phyloP scores from a whole-genome alignment of 2,888 invertebrate genomes.

The Sarcophaga subvicina region DNA sequence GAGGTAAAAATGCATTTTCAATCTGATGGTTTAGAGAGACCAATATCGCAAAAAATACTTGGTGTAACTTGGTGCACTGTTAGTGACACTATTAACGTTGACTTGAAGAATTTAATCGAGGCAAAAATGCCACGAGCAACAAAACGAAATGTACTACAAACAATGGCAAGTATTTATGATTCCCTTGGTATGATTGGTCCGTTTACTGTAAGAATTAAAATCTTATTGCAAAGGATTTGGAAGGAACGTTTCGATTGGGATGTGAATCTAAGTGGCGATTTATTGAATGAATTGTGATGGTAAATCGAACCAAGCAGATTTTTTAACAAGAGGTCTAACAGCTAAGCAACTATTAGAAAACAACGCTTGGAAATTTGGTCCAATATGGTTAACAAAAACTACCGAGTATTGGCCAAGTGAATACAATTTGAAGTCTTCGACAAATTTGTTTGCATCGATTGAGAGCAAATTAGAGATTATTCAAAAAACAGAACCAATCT shows the following conservation, averaged over 20 bases:
- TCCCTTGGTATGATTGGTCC: slow-evolving; percentile 61
- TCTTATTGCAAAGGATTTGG: slow-evolving; percentile 59
- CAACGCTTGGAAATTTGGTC: slow-evolving; percentile 5
- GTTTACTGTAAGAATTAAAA: slow-evolving; percentile 60
- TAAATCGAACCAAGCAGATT: no score
- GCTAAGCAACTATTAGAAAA: no score
- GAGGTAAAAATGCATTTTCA: slow-evolving; percentile 27
- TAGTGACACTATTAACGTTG: slow-evolving; percentile 50
- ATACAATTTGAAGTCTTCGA: slow-evolving; percentile 21
- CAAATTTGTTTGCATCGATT: slow-evolving; percentile 24
- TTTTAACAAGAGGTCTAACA: no score
- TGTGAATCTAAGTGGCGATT: slow-evolving; percentile 28
- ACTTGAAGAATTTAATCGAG: slow-evolving; percentile 45
- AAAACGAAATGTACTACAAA: slow-evolving; percentile 58
- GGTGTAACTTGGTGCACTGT: slow-evolving; percentile 31
- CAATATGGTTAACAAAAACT: slow-evolving; percentile 2
- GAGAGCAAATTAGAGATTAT: background rate
- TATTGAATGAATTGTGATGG: background rate
- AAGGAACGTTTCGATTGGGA: slow-evolving; percentile 45
- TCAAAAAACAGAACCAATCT: slow-evolving; percentile 26
- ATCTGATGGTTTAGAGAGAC: slow-evolving; percentile 34
- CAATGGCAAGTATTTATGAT: slow-evolving; percentile 59
- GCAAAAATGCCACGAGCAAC: slow-evolving; percentile 43
- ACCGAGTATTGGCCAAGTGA: slow-evolving; percentile 26
- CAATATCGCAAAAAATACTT: slow-evolving; percentile 43